Conservation (phyloP, 1,140 invertebrate genomes). For the Monomorium pharaonis region DNA sequence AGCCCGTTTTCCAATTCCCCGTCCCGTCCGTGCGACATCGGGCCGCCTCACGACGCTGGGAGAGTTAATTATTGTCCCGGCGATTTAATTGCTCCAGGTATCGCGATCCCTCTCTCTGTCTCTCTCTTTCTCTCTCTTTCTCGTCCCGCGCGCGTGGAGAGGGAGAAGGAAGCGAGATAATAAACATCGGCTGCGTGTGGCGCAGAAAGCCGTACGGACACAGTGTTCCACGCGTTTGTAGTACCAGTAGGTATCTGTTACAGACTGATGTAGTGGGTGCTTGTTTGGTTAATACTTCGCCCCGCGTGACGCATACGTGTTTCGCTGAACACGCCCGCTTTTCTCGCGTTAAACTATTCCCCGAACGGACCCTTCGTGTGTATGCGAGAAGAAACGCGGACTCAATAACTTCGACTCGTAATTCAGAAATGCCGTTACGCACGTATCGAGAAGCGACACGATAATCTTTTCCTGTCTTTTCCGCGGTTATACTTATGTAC, state of each 20-base stretch:
- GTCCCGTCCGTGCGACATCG: slow-evolving; percentile 70
- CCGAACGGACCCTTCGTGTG: background rate
- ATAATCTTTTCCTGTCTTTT: background rate
- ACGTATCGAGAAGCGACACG: background rate
- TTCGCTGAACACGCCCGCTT: slow-evolving; percentile 13
- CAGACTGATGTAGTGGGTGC: slow-evolving; percentile 62
- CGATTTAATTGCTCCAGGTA: slow-evolving; percentile 82
- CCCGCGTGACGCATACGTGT: slow-evolving; percentile 5
- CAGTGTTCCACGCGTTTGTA: slow-evolving; percentile 62
- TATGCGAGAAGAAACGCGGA: background rate
- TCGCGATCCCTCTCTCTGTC: slow-evolving; percentile 62
- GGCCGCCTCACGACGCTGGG: slow-evolving; percentile 77
- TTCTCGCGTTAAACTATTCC: background rate
- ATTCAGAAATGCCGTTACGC: background rate
- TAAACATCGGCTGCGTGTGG: slow-evolving; percentile 63
- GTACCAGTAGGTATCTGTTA: slow-evolving; percentile 68
- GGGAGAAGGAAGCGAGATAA: slow-evolving; percentile 1
- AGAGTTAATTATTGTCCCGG: slow-evolving; percentile 82
- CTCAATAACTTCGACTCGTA: background rate
- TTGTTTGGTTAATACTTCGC: slow-evolving; percentile 55
- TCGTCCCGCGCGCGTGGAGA: background rate
- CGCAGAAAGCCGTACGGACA: slow-evolving; percentile 53
- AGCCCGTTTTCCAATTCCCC: slow-evolving; percentile 80
- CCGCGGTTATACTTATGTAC: no score
- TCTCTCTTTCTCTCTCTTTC: slow-evolving; percentile 45